phyloP scores from a whole-genome alignment of 1,140 invertebrate species.

The Drosophila orosa region DNA sequence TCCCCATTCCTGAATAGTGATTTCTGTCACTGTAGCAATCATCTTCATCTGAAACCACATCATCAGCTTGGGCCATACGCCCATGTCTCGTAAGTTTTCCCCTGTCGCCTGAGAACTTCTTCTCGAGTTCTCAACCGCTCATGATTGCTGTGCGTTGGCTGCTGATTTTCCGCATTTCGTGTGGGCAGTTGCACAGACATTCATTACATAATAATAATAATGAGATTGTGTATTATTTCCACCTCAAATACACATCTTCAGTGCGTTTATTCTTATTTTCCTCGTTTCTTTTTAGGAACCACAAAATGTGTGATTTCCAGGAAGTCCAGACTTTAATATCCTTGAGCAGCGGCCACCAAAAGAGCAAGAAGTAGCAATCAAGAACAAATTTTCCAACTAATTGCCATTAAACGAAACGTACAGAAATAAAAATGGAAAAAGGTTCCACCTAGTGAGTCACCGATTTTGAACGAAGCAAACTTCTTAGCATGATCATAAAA shows the following conservation, averaged over 20 bases:
- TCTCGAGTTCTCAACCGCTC: conserved; percentile 23
- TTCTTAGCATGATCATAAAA: conserved; percentile 79
- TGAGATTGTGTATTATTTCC: conserved; percentile 40
- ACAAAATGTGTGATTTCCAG: conserved; percentile 50
- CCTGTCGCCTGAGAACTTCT: conserved; percentile 27
- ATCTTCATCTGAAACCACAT: conserved; percentile 30
- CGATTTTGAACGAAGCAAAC: conserved; percentile 45
- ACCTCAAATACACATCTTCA: conserved; percentile 25
- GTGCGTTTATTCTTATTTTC: conserved; percentile 3
- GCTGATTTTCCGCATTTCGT: conserved; percentile 27
- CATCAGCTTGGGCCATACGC: conserved; percentile 29
- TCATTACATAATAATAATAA: conserved; percentile 57
- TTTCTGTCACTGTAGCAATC: conserved; percentile 18
- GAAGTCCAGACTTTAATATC: conserved; percentile 33
- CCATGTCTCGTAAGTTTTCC: conserved; percentile 28
- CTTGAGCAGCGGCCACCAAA: conserved; percentile 27
- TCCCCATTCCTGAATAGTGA: neutral
- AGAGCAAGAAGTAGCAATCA: conserved; percentile 52
- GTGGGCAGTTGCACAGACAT: conserved; percentile 47
- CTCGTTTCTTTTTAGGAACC: conserved; percentile 13
- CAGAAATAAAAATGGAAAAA: conserved; percentile 37
- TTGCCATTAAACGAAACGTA: conserved; percentile 63
- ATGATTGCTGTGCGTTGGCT: conserved; percentile 43
- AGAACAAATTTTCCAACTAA: conserved; percentile 72
- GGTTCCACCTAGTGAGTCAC: conserved; percentile 34